Base-by-base conservation (phyloP, 2,888 invertebrate genomes). In the Trissolcus brochymenae region DNA sequence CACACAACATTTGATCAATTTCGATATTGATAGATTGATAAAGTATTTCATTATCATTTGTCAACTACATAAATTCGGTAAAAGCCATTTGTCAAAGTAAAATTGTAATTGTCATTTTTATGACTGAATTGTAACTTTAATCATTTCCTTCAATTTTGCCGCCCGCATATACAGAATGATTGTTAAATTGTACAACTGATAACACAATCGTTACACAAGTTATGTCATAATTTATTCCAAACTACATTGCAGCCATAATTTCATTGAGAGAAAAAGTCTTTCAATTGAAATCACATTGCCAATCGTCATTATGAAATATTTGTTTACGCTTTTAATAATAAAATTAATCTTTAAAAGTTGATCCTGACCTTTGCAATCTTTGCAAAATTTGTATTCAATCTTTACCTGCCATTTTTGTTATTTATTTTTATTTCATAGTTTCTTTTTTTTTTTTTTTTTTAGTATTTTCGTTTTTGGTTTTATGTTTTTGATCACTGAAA, bases 101-200 rank as follows among this genome's bases (percentile, higher is more conserved):
- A 25, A n/a, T 54, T 54, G 21, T 29, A 19, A 19, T 54, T 19
- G 54, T 14, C 25, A 6, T n/a, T 54, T 25, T 25, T 54, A 54
- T 13, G n/a, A 54, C 54, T 29, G 13, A 54, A 54, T 25, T 25
- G 29, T 54, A 13, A 54, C 54, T 16, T 54, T 29, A 25, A 54
- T 54, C 29, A 54, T 54, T 54, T 54, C 51, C 19, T 51, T n/a
- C 29, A 54, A 54, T 25, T 25, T 25, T 54, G 25, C 6, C 16
- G 29, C 54, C 54, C 54, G 54, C 25, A 25, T 25, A 54, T 54
- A 54, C 54, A 25, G 21, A 25, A 13, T 25, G n/a, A 21, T 29
- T 29, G 29, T 54, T 54, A 54, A 54, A 13, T 25, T 51, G 19
- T 51, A 46, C 16, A 46, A 46, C 16, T 16, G 51, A 54, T 25